These are phyloP conservation scores for Halichoeres trimaculatus DNA, from an alignment of 2,113 vertebrate genomes.

Conservation along the genomic window DNA sequence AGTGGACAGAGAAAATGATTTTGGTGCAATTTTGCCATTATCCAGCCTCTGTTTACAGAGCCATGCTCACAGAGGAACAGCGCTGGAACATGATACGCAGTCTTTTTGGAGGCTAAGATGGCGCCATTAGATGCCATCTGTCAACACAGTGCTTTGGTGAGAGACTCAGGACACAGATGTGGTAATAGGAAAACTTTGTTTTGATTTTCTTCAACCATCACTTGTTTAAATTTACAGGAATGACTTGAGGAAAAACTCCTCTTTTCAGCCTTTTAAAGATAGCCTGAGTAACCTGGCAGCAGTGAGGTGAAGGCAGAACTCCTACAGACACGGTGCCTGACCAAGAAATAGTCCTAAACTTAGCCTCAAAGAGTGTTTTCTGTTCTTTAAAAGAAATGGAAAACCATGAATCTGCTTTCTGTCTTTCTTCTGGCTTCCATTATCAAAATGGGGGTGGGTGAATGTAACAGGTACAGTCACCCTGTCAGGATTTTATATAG, in stretches of 20 bases:
- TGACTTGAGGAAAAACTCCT: background rate
- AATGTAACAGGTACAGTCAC: no score
- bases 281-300: background rate
- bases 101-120: constrained; percentile 3
- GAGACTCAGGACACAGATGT: background rate
- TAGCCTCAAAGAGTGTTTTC: no score
- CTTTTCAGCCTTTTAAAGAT: background rate
- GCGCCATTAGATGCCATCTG: constrained; percentile 32
- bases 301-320: background rate
- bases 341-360: background rate
- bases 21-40: constrained; percentile 23
- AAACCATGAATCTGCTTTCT: no score
- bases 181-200: constrained; percentile 1
- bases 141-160: constrained; percentile 20
- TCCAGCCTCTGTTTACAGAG: constrained; percentile 38
- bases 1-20: constrained; percentile 41
- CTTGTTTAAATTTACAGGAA: background rate
- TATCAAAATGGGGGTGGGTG: no score
- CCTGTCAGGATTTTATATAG: no score
- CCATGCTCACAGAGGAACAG: constrained; percentile 10
- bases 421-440: no score
- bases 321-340: background rate
- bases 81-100: constrained; percentile 26
- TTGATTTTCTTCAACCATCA: background rate
- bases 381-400: no score